These are phyloP conservation scores for Leptothorax acervorum DNA, from an alignment of 2,888 invertebrate genomes.

Conservation along the genomic window DNA sequence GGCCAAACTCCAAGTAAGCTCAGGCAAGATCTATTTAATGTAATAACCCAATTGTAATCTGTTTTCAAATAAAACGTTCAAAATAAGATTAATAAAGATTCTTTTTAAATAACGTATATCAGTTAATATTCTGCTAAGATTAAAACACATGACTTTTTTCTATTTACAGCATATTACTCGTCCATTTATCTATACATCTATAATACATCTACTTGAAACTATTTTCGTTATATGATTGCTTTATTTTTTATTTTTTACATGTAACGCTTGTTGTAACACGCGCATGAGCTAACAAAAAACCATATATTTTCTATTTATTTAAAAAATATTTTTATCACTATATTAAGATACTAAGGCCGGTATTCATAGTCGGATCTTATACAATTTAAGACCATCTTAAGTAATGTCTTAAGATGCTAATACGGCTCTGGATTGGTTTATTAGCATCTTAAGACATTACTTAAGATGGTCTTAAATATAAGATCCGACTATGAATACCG, in stretches of 20 bases:
- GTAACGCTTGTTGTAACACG: neutral
- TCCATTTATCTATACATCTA: neutral
- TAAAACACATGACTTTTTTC: neutral
- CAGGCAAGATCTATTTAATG: constrained; percentile 35
- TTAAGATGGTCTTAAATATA: no score
- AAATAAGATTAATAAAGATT: neutral
- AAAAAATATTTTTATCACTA: neutral
- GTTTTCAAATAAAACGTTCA: neutral
- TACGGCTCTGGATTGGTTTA: no score
- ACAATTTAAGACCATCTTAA: no score
- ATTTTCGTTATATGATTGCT: neutral
- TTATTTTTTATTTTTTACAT: neutral
- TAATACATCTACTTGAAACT: neutral
- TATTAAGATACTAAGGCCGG: neutral
- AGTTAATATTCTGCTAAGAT: neutral
- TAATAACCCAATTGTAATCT: constrained; percentile 57
- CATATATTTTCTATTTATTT: neutral
- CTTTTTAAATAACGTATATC: neutral
- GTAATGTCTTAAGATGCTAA: no score
- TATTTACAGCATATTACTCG: neutral
- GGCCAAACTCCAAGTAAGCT: constrained; percentile 52
- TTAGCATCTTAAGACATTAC: no score
- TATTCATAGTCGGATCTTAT: no score
- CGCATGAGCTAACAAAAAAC: neutral
- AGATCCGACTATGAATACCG: no score